Conservation (phyloP, 2,888 invertebrate species). For the Hyposoter dolosus region DNA sequence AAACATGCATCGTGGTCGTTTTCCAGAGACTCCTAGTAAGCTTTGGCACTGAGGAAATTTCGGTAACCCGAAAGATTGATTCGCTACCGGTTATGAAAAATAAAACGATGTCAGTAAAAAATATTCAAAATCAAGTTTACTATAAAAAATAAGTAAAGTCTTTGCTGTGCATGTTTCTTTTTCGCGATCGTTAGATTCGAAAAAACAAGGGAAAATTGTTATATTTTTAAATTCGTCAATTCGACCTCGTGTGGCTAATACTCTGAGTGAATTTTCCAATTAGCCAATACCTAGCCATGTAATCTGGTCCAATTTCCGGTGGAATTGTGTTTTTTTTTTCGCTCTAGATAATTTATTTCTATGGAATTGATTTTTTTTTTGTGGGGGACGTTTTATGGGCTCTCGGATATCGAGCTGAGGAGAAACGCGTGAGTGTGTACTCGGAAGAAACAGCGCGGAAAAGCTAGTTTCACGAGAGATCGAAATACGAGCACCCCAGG, state of each 20-base stretch:
- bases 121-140: too few relatives aligned
- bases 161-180: neutral
- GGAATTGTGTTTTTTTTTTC: neutral
- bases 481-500: conserved; percentile 44
- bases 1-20: too few relatives aligned
- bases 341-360: neutral
- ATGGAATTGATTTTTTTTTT: conserved; percentile 4
- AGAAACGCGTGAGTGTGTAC: conserved; percentile 13
- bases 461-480: conserved; percentile 48
- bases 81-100: too few relatives aligned
- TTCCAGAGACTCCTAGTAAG: too few relatives aligned
- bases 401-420: neutral
- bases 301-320: neutral
- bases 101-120: too few relatives aligned
- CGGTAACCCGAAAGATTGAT: too few relatives aligned
- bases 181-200: neutral
- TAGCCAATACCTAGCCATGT: neutral
- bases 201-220: neutral
- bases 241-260: neutral
- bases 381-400: neutral
- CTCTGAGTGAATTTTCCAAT: neutral
- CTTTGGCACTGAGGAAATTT: too few relatives aligned
- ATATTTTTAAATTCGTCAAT: neutral
- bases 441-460: conserved; percentile 44
- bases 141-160: too few relatives aligned